Base-by-base conservation (phyloP, 2,888 invertebrate genomes). In the Gymnoscelis rufifasciata region DNA sequence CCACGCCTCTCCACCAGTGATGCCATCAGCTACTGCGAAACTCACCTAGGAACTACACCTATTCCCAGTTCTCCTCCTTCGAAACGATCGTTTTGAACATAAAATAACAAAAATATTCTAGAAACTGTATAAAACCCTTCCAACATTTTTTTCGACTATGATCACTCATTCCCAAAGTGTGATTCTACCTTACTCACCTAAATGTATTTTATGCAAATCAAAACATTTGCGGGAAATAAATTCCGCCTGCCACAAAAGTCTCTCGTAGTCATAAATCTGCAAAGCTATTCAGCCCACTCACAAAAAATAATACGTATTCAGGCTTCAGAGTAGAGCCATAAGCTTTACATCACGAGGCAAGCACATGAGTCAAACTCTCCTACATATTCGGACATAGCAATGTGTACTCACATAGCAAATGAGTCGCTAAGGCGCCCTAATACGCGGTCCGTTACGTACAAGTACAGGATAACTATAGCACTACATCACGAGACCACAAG, bases 311-410 rank as follows among this genome's bases (percentile, higher is more conserved):
- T 19, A 35, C 10, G 19, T 19, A 35, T 35, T 35, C 23, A 23
- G 1, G 23, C 29, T 41, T 42, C 44, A 38, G 31, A 37, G 49
- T 49, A 44, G 44, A 24, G 29, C 41, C 44, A 29, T 40, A 42
- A 52, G 51, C 62, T 61, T 31, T 64, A 57, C 69, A 67, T 62
- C 62, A 63, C 66, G 55, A 51, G 59, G 52, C 55, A 33, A 44
- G 52, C 56, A 41, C 55, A 54, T 51, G 45, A 30, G 51, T 38
- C 51, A 19, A 52, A 43, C 43, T 50, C 45, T 40, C 56, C 51
- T 47, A 43, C 51, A 36, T 50, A 36, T 35, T 43, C 45, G 35
- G 27, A 36, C 50, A 45, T 45, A 50, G 50, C 50, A 50, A 50
- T 38, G 41, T 45, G 37, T 41, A 24, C 41, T 33, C 33, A 29